A percentile compares a stretch with the other conserved stretches of the same genome.
Conservation (phyloP, 2,797 vertebrate species). For the Xenentodon cancila region DNA sequence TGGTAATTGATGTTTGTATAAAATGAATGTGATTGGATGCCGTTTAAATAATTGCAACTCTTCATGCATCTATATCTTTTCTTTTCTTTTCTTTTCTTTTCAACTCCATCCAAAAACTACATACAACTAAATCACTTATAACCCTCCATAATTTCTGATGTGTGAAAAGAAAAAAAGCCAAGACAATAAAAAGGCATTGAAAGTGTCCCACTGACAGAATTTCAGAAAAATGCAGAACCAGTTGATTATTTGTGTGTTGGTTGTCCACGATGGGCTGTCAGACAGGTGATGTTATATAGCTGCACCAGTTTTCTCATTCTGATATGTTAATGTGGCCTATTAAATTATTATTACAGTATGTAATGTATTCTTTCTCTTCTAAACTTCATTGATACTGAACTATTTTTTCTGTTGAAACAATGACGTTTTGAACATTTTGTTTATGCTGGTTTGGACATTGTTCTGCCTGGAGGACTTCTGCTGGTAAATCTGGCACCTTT, state of each 20-base stretch:
- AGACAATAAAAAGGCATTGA: neutral
- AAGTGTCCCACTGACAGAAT: constrained; percentile 29
- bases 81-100: neutral
- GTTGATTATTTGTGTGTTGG: constrained; percentile 40
- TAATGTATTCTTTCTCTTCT: too few species aligned
- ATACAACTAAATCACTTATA: constrained; percentile 35
- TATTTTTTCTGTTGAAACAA: too few species aligned
- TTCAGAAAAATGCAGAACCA: constrained; percentile 67
- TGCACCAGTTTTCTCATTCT: constrained; percentile 34
- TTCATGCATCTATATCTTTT: neutral
- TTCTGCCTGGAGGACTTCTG: too few species aligned
- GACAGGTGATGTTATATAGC: constrained; percentile 65
- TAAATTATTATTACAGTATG: constrained; percentile 1
- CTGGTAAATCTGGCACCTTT: too few species aligned
- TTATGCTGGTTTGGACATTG: too few species aligned
- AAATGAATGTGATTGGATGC: constrained; percentile 7
- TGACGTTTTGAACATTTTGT: too few species aligned
- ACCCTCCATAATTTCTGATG: constrained; percentile 17
- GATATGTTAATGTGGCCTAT: constrained; percentile 40
- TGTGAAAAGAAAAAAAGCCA: constrained; percentile 8
- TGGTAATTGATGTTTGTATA: constrained; percentile 25
- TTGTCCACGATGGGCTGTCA: constrained; percentile 24
- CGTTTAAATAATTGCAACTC: constrained; percentile 30
- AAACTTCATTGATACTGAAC: too few species aligned
- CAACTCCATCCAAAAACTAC: constrained; percentile 32